Base-by-base conservation (phyloP, 2,797 vertebrate genomes). In the Leontocebus nigricollis region DNA sequence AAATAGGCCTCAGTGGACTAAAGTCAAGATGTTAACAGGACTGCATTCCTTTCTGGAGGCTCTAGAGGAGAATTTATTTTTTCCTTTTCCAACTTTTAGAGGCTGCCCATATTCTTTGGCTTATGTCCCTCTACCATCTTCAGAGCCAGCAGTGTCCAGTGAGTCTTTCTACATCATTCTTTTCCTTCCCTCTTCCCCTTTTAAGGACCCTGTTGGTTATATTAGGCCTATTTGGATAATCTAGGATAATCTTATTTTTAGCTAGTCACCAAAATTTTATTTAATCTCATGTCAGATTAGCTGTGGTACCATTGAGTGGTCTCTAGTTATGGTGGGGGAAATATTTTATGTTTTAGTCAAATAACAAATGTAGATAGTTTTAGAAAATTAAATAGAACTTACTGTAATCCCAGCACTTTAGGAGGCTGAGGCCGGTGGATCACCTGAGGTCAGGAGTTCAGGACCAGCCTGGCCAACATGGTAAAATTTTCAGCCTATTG, bases 341-440 rank as follows among this genome's bases (percentile, higher is more conserved):
- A 50, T 92, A 57, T 55, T 79, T 89, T 72, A 52, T 70, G n/a
- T 90, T 88, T 92, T 81, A 89, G n/a, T 76, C 14, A 85, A 84
- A 75, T 50, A 67, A 36, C 90, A 82, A 85, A 67, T 81, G 6
- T 26, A 67, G 26, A 83, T 73, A 57, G 61, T 80, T 92, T 84
- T 30, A 75, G 73, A 86, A 83, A 79, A 50, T 46, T 44, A 67
- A 17, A n/a, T 75, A 61, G 44, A 81, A 39, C 22, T 86, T 89
- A 48, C 33, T n/a, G 64, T 67, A 19, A n/a, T 67, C 64, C 64
- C 7, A n/a, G 33, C 64, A n/a, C 33, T n/a, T 67, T 67, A 33
- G 64, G 64, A 67, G 33, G 64, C 33, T 33, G 33, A 67, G 64
- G 33, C 4, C 4, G 64, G 15, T 64, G 30, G 64, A 19, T 67